Evolutionary conservation across 2,797 vertebrate species (phyloP).

Genomic region (Thamnophis elegans): DNA sequence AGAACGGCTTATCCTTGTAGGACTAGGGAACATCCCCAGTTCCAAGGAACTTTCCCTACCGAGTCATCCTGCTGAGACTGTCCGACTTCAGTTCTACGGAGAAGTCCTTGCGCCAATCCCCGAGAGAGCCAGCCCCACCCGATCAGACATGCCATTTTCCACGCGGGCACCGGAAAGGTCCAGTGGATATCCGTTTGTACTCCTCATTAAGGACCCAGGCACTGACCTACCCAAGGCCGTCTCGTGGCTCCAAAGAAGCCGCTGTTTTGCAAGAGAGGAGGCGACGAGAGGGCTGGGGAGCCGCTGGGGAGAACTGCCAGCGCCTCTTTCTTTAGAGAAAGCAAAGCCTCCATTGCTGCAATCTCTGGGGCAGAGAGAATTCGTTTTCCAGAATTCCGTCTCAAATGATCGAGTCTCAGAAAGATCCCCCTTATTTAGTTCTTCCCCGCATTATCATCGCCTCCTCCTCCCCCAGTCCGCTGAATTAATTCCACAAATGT

Average conservation of each 20-base stretch:
- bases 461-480: neutral
- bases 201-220: neutral
- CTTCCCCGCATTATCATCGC: neutral
- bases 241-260: neutral
- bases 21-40: neutral
- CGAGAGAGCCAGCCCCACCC: neutral
- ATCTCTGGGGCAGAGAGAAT: neutral
- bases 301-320: too few relatives aligned
- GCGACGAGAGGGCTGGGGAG: neutral
- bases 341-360: neutral
- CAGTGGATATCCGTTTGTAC: neutral
- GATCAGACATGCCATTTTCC: neutral
- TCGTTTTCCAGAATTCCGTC: neutral
- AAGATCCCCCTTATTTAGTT: neutral
- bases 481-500: neutral
- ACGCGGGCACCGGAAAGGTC: neutral
- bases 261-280: neutral
- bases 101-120: neutral
- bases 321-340: neutral
- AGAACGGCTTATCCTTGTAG: neutral
- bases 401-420: neutral
- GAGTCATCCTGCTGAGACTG: neutral
- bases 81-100: neutral
- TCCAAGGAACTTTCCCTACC: neutral
- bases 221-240: neutral